phyloP scores from a whole-genome alignment of 2,888 invertebrate genomes.

The Volucella inanis region DNA sequence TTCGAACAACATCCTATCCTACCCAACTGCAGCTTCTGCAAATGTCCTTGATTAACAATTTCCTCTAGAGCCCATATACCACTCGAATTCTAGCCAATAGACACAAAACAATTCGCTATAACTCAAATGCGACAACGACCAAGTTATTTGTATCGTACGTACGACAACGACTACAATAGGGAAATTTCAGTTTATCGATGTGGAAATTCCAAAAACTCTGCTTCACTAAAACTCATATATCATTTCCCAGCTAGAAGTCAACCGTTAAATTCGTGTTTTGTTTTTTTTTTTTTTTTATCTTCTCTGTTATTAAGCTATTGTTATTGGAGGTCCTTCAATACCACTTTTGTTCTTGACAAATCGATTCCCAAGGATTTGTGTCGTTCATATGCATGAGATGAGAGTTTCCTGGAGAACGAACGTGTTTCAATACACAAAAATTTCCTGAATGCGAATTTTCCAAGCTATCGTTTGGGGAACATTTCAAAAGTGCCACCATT shows the following conservation, averaged over 20 bases:
- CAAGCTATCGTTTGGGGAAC: conserved; percentile 36
- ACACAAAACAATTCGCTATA: background rate
- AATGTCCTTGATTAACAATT: background rate
- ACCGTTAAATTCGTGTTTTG: conserved; percentile 69
- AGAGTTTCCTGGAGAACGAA: conserved; percentile 43
- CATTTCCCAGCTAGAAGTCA: conserved; percentile 61
- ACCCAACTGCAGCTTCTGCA: background rate
- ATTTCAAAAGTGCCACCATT: conserved; percentile 17
- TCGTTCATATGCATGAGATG: conserved; percentile 58
- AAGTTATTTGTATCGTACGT: too few relatives aligned
- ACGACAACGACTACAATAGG: conserved; percentile 2
- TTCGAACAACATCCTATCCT: too few relatives aligned
- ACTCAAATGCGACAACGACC: background rate
- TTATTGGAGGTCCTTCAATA: background rate
- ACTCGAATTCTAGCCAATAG: background rate
- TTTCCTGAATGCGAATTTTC: conserved; percentile 53
- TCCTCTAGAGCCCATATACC: background rate
- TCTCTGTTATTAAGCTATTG: too few relatives aligned
- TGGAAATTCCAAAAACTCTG: conserved; percentile 47
- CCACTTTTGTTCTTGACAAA: conserved; percentile 60
- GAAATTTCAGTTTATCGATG: conserved; percentile 34
- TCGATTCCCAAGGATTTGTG: conserved; percentile 68
- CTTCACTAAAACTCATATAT: conserved; percentile 47
- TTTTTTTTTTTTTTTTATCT: conserved; percentile 34
- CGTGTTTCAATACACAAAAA: conserved; percentile 60